Base-by-base conservation (phyloP, 2,113 vertebrate genomes). In the Struthio camelus region DNA sequence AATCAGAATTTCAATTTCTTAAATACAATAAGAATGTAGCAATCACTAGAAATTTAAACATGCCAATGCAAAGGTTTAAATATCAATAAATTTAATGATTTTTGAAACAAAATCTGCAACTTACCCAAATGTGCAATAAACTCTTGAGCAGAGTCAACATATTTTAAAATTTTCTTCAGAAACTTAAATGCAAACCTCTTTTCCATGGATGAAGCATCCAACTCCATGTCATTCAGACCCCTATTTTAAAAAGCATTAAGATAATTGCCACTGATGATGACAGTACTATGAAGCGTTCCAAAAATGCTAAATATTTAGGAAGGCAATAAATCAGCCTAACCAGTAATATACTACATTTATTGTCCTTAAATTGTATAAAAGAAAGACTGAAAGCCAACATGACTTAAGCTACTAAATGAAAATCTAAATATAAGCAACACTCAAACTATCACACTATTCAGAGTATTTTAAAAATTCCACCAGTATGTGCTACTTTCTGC, bases 111-210 rank as follows among this genome's bases (percentile, higher is more conserved):
- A 92, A 89, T 30, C 28, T 64, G 13, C 28, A 72, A 66, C 98
- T 97, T 98, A 99, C 99, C 99, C 88, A 99, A 98, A 97, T 99
- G 99, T 40, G 99, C 97, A 95, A 99, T 99, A 96, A 99, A 99
- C 94, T 99, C 99, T 96, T 99, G 99, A 90, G 99, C 99, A 25
- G 99, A 99, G 97, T 99, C 99, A 62, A 99, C 99, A 12, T 99
- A 99, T 94, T 99, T 99, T 85, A 99, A 98, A 90, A 99, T 98
- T 98, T 99, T 99, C 98, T 99, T 99, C 94, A 99, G 98, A 97
- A 99, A 99, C 94, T 99, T 99, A 96, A 99, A 99, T 78, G 99
- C 99, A 98, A 99, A 99, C 81, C 99, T 99, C 98, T 99, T 99
- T 92, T 99, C 99, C 99, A 99, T 99, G 54, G 99, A 99, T 32